Conservation (phyloP, 2,113 vertebrate genomes). For the Muntiacus muntjak region DNA sequence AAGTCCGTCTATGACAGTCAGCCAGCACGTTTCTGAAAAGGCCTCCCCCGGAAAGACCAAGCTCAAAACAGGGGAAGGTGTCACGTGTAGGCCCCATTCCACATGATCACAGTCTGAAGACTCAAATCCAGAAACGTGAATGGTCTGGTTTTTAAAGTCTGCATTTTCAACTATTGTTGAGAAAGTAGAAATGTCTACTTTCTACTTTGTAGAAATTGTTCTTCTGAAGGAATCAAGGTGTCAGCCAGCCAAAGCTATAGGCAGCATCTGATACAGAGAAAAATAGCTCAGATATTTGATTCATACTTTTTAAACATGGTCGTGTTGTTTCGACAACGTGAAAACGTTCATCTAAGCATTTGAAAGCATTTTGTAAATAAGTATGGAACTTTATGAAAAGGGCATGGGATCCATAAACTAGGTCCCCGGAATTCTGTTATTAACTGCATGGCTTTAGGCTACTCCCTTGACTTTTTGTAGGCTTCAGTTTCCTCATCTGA, state of each 20-base stretch:
- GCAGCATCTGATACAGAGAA: neutral
- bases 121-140: neutral
- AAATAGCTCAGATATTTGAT: neutral
- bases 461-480: neutral
- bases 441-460: neutral
- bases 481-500: neutral
- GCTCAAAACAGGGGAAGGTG: neutral
- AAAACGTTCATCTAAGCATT: neutral
- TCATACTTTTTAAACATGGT: neutral
- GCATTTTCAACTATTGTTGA: slow-evolving; percentile 35
- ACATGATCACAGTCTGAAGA: slow-evolving; percentile 16
- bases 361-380: neutral
- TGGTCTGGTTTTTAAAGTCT: slow-evolving; percentile 20
- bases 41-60: neutral
- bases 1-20: neutral
- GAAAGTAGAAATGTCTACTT: neutral
- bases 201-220: slow-evolving; percentile 56
- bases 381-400: neutral
- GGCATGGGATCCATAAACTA: neutral
- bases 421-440: neutral
- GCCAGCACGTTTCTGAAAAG: neutral
- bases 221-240: slow-evolving; percentile 30
- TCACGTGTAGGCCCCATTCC: slow-evolving; percentile 17
- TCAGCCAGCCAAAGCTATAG: slow-evolving; percentile 59
- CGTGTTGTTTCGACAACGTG: accelerated